Percentiles rank a stretch among this genome's conserved stretches.
Conservation (phyloP, 2,888 invertebrate species). For the Euplagia quadripunctaria region DNA sequence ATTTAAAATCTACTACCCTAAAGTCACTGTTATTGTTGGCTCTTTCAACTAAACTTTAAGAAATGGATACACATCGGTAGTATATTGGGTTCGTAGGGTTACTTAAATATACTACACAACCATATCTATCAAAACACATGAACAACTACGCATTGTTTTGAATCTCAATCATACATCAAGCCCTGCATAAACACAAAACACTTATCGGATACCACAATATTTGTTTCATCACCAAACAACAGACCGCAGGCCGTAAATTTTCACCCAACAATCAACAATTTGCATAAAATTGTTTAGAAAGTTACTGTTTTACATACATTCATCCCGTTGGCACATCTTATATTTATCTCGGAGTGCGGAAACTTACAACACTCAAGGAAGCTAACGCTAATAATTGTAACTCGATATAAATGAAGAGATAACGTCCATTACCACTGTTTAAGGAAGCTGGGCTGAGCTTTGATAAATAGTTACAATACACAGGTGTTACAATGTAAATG, state of each 20-base stretch:
- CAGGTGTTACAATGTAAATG: constrained; percentile 54
- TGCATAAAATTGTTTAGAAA: constrained; percentile 55
- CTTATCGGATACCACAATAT: constrained; percentile 30
- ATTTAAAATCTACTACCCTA: too few relatives aligned
- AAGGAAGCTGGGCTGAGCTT: constrained; percentile 73
- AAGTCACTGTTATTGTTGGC: not conserved
- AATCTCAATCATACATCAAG: not conserved
- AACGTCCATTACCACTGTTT: constrained; percentile 75
- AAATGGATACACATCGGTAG: not conserved
- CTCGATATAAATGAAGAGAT: constrained; percentile 80
- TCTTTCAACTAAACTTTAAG: not conserved
- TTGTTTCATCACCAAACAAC: constrained; percentile 41
- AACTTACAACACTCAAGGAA: constrained; percentile 73
- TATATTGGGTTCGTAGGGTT: not conserved
- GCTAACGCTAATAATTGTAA: constrained; percentile 77
- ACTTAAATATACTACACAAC: not conserved
- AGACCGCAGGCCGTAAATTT: constrained; percentile 38
- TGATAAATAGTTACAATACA: constrained; percentile 60
- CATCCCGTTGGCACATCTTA: constrained; percentile 64
- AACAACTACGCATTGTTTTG: constrained; percentile 9
- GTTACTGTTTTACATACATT: constrained; percentile 53
- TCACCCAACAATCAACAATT: constrained; percentile 51
- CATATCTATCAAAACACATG: not conserved
- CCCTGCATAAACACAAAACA: not conserved
- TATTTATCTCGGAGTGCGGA: constrained; percentile 64